These are phyloP conservation scores for Lepus timidus DNA, from an alignment of 2,113 vertebrate species.

Conservation along the genomic window DNA sequence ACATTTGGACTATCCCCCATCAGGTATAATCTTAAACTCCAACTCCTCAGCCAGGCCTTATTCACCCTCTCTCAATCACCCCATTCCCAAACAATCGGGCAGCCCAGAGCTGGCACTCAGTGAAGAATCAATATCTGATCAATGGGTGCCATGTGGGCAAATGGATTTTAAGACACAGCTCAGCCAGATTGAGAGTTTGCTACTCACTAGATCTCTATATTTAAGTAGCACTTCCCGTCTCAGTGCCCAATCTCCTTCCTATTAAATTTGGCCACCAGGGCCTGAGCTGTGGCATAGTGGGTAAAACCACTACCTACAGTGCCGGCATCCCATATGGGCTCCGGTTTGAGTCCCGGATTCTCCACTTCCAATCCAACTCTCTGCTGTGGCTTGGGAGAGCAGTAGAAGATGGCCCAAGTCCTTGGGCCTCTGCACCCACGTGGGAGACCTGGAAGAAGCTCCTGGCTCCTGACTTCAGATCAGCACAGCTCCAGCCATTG, in stretches of 20 bases:
- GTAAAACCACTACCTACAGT: no score
- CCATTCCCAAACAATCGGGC: background rate
- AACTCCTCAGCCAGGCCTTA: background rate
- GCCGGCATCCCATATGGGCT: no score
- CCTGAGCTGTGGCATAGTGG: no score
- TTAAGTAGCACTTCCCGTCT: background rate
- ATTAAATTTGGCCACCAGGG: background rate
- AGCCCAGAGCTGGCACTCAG: background rate
- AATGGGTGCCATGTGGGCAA: accelerated
- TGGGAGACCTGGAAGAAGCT: no score
- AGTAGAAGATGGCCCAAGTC: no score
- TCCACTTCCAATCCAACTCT: no score
- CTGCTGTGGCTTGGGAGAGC: no score
- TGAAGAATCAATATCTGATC: background rate
- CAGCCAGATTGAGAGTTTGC: background rate
- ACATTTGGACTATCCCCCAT: background rate
- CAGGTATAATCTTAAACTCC: background rate
- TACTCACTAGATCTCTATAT: background rate
- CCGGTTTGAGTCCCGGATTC: no score
- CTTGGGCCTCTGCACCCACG: no score
- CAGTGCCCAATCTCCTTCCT: background rate
- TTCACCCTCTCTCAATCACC: background rate
- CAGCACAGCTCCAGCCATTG: no score
- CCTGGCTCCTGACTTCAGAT: no score
- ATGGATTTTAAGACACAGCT: background rate